A percentile compares a stretch with the other conserved stretches of the same genome.
These are phyloP conservation scores for Chymomyza fuscimana DNA, from an alignment of 2,888 invertebrate genomes.

Conservation along the genomic window DNA sequence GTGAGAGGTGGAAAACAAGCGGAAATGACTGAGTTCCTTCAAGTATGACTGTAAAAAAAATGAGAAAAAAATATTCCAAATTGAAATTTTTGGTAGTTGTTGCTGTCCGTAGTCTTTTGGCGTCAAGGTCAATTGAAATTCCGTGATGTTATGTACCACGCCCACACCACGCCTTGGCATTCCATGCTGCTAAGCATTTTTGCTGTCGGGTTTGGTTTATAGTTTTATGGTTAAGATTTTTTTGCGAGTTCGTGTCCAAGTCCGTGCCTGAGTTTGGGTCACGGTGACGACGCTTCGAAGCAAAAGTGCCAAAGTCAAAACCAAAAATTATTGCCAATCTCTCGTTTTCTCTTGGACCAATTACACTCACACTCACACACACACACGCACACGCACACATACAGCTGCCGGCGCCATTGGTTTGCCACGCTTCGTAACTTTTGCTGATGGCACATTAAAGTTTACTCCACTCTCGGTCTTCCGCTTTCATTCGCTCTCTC, in stretches of 20 bases:
- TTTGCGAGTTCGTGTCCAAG: no score
- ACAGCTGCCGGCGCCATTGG: constrained; percentile 49
- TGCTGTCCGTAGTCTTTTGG: constrained; percentile 44
- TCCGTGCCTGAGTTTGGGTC: background rate
- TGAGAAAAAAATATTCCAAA: no score
- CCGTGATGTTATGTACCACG: constrained; percentile 45
- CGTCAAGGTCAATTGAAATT: constrained; percentile 57
- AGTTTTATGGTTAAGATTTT: no score
- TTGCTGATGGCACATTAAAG: constrained; percentile 53
- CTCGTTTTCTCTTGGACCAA: constrained; percentile 18
- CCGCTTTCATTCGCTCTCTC: constrained; percentile 1
- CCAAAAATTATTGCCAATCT: constrained; percentile 18
- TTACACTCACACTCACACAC: background rate
- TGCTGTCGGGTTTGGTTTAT: no score
- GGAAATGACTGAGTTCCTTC: background rate
- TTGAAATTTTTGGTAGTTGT: constrained; percentile 13
- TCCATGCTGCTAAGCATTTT: background rate
- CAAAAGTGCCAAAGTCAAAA: background rate
- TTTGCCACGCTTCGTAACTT: constrained; percentile 54
- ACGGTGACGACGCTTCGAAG: background rate
- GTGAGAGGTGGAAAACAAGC: no score
- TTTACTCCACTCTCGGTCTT: constrained; percentile 29
- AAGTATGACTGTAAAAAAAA: constrained; percentile 17
- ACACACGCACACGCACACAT: constrained; percentile 3
- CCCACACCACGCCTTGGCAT: constrained; percentile 20